Conservation (phyloP, 1,140 invertebrate species). For the Galleria mellonella region DNA sequence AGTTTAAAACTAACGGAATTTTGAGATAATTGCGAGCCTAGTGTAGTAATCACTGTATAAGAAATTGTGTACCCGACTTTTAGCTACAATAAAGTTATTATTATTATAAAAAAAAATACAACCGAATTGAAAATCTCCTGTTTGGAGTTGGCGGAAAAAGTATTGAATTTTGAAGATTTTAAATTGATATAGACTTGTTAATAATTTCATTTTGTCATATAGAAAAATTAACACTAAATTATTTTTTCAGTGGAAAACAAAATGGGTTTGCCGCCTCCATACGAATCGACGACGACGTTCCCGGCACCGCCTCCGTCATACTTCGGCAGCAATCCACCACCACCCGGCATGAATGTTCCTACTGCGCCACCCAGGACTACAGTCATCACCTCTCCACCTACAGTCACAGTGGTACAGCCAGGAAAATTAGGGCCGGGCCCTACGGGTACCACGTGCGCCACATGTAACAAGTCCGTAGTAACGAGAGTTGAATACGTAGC, state of each 20-base stretch:
- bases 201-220: too few relatives aligned
- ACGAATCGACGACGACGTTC: slow-evolving; percentile 41
- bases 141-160: too few relatives aligned
- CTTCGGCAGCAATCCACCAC: slow-evolving; percentile 48
- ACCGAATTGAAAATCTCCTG: too few relatives aligned
- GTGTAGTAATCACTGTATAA: too few relatives aligned
- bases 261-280: slow-evolving; percentile 59
- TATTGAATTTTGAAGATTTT: too few relatives aligned
- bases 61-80: too few relatives aligned
- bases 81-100: too few relatives aligned
- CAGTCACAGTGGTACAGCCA: slow-evolving; percentile 8
- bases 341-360: slow-evolving; percentile 22
- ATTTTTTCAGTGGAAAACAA: slow-evolving; percentile 62
- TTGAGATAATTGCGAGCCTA: too few relatives aligned
- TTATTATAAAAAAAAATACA: too few relatives aligned
- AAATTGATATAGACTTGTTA: too few relatives aligned
- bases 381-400: slow-evolving; percentile 31
- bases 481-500: slow-evolving; percentile 54
- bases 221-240: neutral
- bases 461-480: slow-evolving; percentile 52
- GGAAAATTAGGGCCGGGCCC: slow-evolving; percentile 52
- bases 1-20: too few relatives aligned
- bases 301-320: slow-evolving; percentile 57
- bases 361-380: slow-evolving; percentile 37
- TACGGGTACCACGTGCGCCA: slow-evolving; percentile 51